Base-by-base conservation (phyloP, 64 coral and sea anemone species). In the Porites lutea region DNA sequence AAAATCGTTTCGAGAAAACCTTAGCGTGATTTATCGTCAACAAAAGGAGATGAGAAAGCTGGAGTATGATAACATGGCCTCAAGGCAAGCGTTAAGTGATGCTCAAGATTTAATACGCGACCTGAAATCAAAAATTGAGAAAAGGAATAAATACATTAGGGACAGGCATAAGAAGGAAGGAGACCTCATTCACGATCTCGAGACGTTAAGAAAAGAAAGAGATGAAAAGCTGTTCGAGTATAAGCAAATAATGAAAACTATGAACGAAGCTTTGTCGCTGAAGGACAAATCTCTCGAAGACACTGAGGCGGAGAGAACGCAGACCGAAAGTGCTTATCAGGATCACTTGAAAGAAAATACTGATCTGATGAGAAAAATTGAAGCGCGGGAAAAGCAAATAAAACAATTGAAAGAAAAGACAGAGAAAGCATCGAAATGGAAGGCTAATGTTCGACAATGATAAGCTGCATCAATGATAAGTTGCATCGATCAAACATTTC, bases 361-460 rank as follows among this genome's bases (percentile, higher is more conserved):
- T 46, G 81, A 84, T n/a, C 63, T 84, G 46, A 84, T 84, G 81
- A 84, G 63, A 68, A 84, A 84, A 84, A 52, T 84, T 21, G 81
- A 84, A 46, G 48, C 44, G 5, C 47, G 81, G 21, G 81, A 67
- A 68, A 84, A 84, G 43, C 81, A 84, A 49, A 84, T 84, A 52
- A 84, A 64, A 14, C 81, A 68, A 19, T 68, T 84, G 63, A 84
- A 68, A 63, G 81, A 84, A 67, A 84, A 84, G 63, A 84, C 81
- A 3, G 81, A 84, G 48, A 84, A 84, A 68, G 81, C 81, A 68
- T 22, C 20, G 15, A 84, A 67, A 10, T 84, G 81, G 81, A 84
- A 84, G 48, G 11, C 46, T 15, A 67, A 84, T n/a, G 81, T 18
- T 4, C 61, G 81, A 84, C 51, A 4, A 13, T 83, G 47, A 83